These are phyloP conservation scores for Lycocorax pyrrhopterus DNA, from an alignment of 2,113 vertebrate genomes.

Conservation along the genomic window DNA sequence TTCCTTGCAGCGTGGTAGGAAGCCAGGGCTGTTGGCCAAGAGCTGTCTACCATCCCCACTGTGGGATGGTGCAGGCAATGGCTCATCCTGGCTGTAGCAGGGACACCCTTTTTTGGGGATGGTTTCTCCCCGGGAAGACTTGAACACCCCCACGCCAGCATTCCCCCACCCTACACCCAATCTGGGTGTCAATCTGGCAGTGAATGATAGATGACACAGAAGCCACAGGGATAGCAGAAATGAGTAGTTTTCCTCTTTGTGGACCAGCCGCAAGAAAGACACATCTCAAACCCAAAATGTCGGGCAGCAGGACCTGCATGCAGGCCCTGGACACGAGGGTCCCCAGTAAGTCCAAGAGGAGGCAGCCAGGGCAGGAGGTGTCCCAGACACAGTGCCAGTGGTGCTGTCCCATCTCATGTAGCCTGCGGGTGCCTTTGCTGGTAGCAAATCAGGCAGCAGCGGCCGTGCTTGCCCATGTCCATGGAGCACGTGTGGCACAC, in stretches of 20 bases:
- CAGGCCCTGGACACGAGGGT: rapidly evolving
- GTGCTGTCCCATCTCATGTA: neutral
- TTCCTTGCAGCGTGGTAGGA: neutral
- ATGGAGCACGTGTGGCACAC: constrained; percentile 70
- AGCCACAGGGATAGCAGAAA: neutral
- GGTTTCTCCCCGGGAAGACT: neutral
- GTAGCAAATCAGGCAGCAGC: constrained; percentile 64
- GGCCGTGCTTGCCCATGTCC: constrained; percentile 52
- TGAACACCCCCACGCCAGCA: rapidly evolving
- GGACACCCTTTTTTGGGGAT: neutral
- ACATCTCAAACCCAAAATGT: rapidly evolving
- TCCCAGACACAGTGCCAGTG: rapidly evolving
- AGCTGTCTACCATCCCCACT: neutral
- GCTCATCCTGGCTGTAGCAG: neutral
- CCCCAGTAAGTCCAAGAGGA: neutral
- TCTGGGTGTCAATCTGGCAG: neutral
- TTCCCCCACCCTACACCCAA: neutral
- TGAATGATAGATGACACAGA: rapidly evolving
- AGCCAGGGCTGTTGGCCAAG: neutral
- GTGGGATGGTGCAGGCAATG: neutral
- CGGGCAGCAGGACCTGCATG: neutral
- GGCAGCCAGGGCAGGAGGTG: neutral
- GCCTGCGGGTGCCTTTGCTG: constrained; percentile 38
- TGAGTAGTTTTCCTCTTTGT: neutral
- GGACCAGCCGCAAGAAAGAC: neutral